phyloP scores from a whole-genome alignment of 1,140 invertebrate genomes.

The Hermatobates lingyangjiaoensis region DNA sequence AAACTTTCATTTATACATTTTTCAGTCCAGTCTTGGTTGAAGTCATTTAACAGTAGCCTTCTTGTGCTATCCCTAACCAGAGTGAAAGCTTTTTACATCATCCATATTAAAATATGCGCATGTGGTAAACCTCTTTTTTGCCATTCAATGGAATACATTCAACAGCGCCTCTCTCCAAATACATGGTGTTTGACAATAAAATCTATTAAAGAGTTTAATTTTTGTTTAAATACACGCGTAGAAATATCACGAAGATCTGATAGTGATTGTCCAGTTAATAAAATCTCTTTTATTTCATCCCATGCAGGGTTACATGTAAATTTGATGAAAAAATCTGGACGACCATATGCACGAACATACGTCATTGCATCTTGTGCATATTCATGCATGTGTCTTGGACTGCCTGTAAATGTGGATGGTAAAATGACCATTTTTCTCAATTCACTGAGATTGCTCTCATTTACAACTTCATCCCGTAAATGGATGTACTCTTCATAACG shows the following conservation, averaged over 20 bases:
- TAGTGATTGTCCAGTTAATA: background rate
- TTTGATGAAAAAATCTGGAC: slow-evolving; percentile 26
- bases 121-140: slow-evolving; percentile 29
- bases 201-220: slow-evolving; percentile 8
- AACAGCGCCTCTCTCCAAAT: slow-evolving; percentile 22
- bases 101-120: slow-evolving; percentile 27
- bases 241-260: background rate
- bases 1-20: too few species aligned
- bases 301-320: slow-evolving; percentile 31
- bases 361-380: slow-evolving; percentile 28
- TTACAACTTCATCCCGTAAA: slow-evolving; percentile 21
- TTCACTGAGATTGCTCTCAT: slow-evolving; percentile 3
- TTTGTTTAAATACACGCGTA: slow-evolving; percentile 5
- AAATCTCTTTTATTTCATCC: too few species aligned
- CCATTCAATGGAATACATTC: slow-evolving; percentile 26
- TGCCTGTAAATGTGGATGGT: slow-evolving; percentile 23
- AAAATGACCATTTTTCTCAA: slow-evolving; percentile 17
- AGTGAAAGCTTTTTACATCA: slow-evolving; percentile 30
- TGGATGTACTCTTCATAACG: slow-evolving; percentile 25
- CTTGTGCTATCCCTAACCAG: too few species aligned
- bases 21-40: too few species aligned
- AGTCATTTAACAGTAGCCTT: too few species aligned
- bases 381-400: slow-evolving; percentile 28
- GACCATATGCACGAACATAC: slow-evolving; percentile 27
- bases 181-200: slow-evolving; percentile 12